Base-by-base conservation (phyloP, 2,113 vertebrate genomes). In the Cyanoderma ruficeps region DNA sequence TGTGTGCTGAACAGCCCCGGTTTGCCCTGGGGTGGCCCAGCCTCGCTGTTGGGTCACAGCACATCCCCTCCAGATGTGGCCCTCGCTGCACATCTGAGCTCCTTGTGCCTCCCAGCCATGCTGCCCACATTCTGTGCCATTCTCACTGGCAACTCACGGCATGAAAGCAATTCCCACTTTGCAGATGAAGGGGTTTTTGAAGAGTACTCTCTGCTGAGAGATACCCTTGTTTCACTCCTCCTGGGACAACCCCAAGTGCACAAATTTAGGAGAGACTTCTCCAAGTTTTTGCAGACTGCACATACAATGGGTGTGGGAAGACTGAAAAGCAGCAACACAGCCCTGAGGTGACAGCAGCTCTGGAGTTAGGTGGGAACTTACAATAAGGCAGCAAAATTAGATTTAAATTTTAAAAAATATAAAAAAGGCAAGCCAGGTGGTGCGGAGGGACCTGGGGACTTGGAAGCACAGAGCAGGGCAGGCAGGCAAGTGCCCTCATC, bases 301-400 rank as follows among this genome's bases (percentile, higher is more conserved):
- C 60, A 30, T 1, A 28, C 0, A 0, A 79, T 65, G 67, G 59
- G 42, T 0, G 18, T 61, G 78, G 75, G 82, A 83, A 86, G 92
- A 53, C 56, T 83, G 75, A 80, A 60, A 93, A 95, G 90, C 87
- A 93, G 90, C 75, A 75, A 61, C 82, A 21, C 47, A 93, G 90
- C 90, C 94, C 87, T 23, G 75, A 94, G 82, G 90, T 90, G 50
- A 77, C 55, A 74, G 79, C 11, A 9, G 90, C 85, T 89, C 78
- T 57, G 14, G 55, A 86, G 94, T 87, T 69, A 88, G 68, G 68
- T 2, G 31, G 87, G 55, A 95, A 64, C 78, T 80, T 69, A 70
- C 78, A 72, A 88, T 49, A 69, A 7, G 2, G 88, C 88, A 92
- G 82, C 53, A 85, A 96, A 96, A 95, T 95, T 77, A 86, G 71